Evolutionary conservation across 1,140 invertebrate species (phyloP).

Genomic region (Nebria ingens): DNA sequence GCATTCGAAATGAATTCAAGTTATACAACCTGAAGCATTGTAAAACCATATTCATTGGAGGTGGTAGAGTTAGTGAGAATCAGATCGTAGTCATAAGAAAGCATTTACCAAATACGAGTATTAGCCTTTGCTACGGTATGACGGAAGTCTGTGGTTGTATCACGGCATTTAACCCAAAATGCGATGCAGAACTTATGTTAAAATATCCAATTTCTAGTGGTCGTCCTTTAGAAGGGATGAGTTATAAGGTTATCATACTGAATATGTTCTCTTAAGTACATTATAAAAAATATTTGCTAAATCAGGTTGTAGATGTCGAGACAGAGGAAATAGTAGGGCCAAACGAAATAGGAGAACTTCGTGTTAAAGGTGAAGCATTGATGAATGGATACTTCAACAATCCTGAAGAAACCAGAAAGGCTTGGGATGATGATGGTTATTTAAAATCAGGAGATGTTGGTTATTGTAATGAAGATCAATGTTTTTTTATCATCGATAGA

Average conservation of each 20-base stretch:
- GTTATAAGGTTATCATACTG: conserved; percentile 30
- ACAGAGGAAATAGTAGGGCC: conserved; percentile 38
- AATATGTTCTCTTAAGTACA: background rate
- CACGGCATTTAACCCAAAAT: conserved; percentile 14
- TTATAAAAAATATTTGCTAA: background rate
- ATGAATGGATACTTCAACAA: conserved; percentile 44
- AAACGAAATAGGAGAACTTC: conserved; percentile 52
- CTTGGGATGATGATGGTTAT: conserved; percentile 49
- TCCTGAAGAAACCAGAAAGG: background rate
- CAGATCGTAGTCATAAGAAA: conserved; percentile 26
- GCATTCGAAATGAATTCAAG: conserved; percentile 28
- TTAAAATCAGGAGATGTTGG: conserved; percentile 58
- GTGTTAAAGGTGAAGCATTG: conserved; percentile 47
- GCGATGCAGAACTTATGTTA: conserved; percentile 14
- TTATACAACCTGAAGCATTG: conserved; percentile 29
- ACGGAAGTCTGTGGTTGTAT: conserved; percentile 31
- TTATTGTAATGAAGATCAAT: conserved; percentile 50
- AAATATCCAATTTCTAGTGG: conserved; percentile 31
- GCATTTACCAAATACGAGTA: conserved; percentile 28
- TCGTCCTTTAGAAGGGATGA: conserved; percentile 27
- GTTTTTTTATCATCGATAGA: conserved; percentile 54
- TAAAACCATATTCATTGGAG: conserved; percentile 30
- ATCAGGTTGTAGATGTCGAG: conserved; percentile 43
- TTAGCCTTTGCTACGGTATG: conserved; percentile 35
- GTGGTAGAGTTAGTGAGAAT: conserved; percentile 26